A percentile compares a stretch with the other conserved stretches of the same genome.
These are phyloP conservation scores for Conus canariensis DNA, from an alignment of 2,888 invertebrate genomes.

Conservation along the genomic window DNA sequence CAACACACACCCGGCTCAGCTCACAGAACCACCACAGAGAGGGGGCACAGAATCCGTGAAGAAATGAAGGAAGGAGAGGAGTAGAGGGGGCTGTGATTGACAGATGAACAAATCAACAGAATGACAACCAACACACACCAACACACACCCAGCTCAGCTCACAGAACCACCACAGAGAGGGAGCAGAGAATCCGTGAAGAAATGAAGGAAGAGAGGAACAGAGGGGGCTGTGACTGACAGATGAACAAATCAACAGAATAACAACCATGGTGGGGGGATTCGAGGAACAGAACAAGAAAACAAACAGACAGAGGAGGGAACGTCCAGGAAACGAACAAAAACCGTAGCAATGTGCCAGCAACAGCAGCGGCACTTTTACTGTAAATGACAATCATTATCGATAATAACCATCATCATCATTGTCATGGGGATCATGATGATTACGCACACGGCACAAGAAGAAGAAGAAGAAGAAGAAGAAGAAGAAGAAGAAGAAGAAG, in stretches of 20 bases:
- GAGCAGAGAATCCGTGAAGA: not conserved
- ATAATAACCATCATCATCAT: not conserved
- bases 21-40: not conserved
- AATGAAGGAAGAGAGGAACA: too few relatives aligned
- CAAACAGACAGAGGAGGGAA: too few relatives aligned
- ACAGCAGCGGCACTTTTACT: not conserved
- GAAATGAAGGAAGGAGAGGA: too few relatives aligned
- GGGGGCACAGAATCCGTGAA: not conserved
- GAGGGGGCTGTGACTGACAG: too few relatives aligned
- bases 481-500: too few relatives aligned
- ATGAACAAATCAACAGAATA: not conserved
- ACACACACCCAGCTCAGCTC: not conserved
- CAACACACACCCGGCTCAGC: not conserved
- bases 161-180: not conserved
- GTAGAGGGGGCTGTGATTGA: too few relatives aligned
- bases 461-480: too few relatives aligned
- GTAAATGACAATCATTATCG: not conserved
- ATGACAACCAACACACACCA: conserved; percentile 33
- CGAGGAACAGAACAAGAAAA: too few relatives aligned
- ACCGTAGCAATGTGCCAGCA: not conserved
- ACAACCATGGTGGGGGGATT: conserved; percentile 32
- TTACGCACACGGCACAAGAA: too few relatives aligned
- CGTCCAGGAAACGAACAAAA: too few relatives aligned
- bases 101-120: not conserved
- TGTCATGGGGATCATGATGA: too few relatives aligned